These are phyloP conservation scores for Galendromus occidentalis DNA, from an alignment of 1,140 invertebrate species.

Conservation along the genomic window DNA sequence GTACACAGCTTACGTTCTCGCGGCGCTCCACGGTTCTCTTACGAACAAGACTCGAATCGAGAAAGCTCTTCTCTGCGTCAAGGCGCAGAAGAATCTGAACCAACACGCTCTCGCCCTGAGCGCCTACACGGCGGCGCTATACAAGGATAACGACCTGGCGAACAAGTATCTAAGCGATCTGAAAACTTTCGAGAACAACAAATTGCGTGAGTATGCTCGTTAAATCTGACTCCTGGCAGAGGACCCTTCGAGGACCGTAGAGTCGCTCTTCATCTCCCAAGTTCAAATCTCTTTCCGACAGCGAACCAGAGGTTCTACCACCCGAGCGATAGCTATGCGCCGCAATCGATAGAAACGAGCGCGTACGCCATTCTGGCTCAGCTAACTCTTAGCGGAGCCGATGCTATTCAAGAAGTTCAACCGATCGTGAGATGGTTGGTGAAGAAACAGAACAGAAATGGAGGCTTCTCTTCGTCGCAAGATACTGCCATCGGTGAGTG, in stretches of 20 bases:
- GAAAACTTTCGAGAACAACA: neutral
- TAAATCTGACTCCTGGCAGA: too few relatives aligned
- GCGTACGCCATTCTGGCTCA: constrained; percentile 46
- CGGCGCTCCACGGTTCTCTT: constrained; percentile 29
- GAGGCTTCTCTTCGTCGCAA: constrained; percentile 45
- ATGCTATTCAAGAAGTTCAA: constrained; percentile 35
- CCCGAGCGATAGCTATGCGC: constrained; percentile 25
- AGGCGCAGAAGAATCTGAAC: constrained; percentile 6
- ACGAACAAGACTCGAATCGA: neutral
- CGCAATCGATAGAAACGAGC: constrained; percentile 46
- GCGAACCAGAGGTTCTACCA: constrained; percentile 8
- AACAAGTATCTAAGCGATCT: neutral
- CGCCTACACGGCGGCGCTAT: neutral
- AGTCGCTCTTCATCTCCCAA: too few relatives aligned
- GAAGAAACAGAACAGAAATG: constrained; percentile 47
- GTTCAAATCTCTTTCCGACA: neutral
- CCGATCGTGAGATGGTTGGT: constrained; percentile 47
- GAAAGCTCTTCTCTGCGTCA: neutral
- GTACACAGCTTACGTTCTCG: constrained; percentile 44
- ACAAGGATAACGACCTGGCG: neutral
- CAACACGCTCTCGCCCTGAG: neutral
- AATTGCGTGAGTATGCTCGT: neutral
- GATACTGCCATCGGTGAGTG: neutral
- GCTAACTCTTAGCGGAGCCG: constrained; percentile 36
- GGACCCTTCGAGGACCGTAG: too few relatives aligned